Evolutionary conservation across 23 tunicate genomes (phyloP).

Genomic region (Diplosoma virens): DNA sequence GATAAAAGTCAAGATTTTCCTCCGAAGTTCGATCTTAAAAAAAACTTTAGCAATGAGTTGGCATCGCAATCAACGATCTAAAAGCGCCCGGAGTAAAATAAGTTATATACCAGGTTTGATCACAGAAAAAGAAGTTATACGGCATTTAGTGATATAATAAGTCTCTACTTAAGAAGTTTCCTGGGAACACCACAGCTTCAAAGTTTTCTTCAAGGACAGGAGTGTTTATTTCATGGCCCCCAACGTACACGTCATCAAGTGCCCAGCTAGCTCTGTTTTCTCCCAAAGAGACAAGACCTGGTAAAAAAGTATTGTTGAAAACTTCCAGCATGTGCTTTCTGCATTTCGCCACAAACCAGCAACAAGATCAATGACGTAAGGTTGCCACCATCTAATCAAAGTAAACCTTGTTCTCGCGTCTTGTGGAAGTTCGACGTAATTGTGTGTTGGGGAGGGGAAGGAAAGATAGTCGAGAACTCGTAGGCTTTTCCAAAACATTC

Average conservation of each 20-base stretch:
- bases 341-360: conserved; percentile 35
- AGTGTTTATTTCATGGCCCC: conserved; percentile 81
- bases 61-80: no score
- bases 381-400: conserved; percentile 85
- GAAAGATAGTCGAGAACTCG: conserved; percentile 59
- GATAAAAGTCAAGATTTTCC: conserved; percentile 60
- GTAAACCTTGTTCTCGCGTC: conserved; percentile 70
- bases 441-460: conserved; percentile 17
- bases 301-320: neutral
- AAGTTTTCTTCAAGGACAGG: conserved; percentile 37
- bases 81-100: no score
- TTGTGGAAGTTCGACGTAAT: conserved; percentile 63
- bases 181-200: no score
- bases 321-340: no score
- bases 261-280: conserved; percentile 79
- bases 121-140: no score
- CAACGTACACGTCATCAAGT: conserved; percentile 75
- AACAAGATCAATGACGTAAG: conserved; percentile 29
- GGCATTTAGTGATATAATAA: no score
- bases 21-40: conserved; percentile 24
- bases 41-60: no score
- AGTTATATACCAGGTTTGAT: no score
- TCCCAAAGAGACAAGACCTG: conserved; percentile 69
- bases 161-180: no score
- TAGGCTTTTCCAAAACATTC: conserved; percentile 69